phyloP scores from a whole-genome alignment of 2,113 vertebrate species.

The Eolophus roseicapilla region DNA sequence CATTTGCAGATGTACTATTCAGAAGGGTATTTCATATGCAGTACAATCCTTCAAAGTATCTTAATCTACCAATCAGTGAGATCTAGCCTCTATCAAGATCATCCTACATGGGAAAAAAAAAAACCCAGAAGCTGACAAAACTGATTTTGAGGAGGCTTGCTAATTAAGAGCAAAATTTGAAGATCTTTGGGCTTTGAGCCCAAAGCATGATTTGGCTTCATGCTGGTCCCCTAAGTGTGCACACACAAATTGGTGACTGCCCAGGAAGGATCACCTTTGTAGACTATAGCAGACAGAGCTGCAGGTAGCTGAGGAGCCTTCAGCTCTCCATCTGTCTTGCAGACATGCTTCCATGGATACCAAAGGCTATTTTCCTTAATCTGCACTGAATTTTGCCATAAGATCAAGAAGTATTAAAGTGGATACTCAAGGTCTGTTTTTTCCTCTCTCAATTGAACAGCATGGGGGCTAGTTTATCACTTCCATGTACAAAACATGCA shows the following conservation, averaged over 20 bases:
- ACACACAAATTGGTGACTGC: background rate
- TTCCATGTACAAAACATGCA: background rate
- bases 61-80: background rate
- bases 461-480: background rate
- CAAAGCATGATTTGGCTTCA: background rate
- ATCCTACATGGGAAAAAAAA: fast-evolving
- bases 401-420: background rate
- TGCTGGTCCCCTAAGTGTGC: background rate
- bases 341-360: background rate
- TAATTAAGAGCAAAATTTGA: background rate
- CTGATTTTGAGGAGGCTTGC: background rate
- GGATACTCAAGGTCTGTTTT: background rate
- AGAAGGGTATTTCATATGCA: background rate
- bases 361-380: background rate
- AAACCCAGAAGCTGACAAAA: background rate
- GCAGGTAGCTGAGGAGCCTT: background rate
- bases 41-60: background rate
- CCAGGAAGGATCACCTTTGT: background rate
- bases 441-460: background rate
- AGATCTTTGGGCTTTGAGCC: background rate
- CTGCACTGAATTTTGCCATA: background rate
- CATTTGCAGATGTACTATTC: background rate
- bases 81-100: background rate
- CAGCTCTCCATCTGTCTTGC: background rate
- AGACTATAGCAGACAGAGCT: background rate